Evolutionary conservation across 2,113 vertebrate species (phyloP).

Genomic region (Xiphophorus hellerii): DNA sequence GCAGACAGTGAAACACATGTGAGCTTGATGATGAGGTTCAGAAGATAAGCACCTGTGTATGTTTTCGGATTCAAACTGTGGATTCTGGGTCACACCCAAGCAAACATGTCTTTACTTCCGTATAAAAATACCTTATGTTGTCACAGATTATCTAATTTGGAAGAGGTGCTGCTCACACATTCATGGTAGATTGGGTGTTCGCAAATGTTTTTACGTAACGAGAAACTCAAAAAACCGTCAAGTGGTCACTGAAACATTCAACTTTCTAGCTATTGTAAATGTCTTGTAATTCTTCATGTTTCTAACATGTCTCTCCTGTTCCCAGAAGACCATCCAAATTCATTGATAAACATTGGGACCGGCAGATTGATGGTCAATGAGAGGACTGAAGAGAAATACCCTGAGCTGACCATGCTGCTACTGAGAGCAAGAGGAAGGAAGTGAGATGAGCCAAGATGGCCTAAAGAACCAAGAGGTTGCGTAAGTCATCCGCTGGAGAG

Average conservation of each 20-base stretch:
- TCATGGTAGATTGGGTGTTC: neutral
- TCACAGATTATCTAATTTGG: neutral
- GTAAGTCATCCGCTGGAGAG: conserved; percentile 2
- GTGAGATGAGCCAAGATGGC: neutral
- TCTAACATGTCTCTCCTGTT: conserved; percentile 26
- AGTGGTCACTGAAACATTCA: neutral
- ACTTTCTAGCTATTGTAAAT: neutral
- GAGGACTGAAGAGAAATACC: conserved; percentile 7
- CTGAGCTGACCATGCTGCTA: neutral
- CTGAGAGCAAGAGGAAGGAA: conserved; percentile 7
- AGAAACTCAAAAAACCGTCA: neutral
- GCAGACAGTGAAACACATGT: neutral
- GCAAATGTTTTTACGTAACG: too few species aligned
- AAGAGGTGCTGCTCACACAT: neutral
- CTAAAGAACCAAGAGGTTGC: conserved; percentile 2
- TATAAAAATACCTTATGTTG: conserved; percentile 11
- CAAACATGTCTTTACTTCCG: conserved; percentile 46
- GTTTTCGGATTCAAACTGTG: conserved; percentile 14
- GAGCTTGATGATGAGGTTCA: neutral
- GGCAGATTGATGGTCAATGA: conserved; percentile 2
- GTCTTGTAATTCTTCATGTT: neutral
- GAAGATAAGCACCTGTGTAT: neutral
- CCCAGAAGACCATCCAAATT: conserved; percentile 3
- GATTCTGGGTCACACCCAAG: conserved; percentile 48
- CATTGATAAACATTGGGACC: neutral